These are phyloP conservation scores for Lasioglossum figueresi DNA, from an alignment of 2,888 invertebrate genomes.

Conservation along the genomic window DNA sequence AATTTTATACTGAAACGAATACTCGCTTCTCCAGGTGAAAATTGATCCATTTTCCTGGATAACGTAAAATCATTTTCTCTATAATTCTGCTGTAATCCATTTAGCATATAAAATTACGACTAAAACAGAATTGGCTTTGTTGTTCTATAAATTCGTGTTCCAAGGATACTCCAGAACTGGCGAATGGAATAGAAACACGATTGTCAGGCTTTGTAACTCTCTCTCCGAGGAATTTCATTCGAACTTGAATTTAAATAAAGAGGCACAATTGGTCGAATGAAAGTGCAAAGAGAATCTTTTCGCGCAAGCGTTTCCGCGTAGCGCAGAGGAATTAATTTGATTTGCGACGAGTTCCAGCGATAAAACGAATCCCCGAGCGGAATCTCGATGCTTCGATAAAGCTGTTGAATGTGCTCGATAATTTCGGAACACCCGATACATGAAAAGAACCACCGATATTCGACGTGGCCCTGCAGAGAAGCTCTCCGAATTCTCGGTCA, in stretches of 20 bases:
- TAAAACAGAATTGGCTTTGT: neutral
- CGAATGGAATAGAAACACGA: neutral
- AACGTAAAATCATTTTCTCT: neutral
- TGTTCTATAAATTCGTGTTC: neutral
- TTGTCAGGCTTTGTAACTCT: neutral
- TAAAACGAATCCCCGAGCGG: neutral
- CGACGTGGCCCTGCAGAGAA: neutral
- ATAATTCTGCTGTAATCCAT: neutral
- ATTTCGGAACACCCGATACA: neutral
- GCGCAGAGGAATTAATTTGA: neutral
- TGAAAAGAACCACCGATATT: neutral
- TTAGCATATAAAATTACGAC: neutral
- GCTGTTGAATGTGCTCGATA: neutral
- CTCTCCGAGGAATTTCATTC: neutral
- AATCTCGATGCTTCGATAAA: neutral
- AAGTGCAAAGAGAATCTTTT: neutral
- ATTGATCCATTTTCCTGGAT: neutral
- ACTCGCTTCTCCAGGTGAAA: neutral
- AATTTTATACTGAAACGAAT: neutral
- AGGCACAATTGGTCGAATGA: neutral
- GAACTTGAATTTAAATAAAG: neutral
- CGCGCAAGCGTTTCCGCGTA: neutral
- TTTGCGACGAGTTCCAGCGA: neutral
- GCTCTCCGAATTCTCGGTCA: constrained; percentile 16
- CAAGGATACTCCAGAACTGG: neutral